Evolutionary conservation across 1,140 invertebrate species (phyloP).

Genomic region (Drosophila truncata): DNA sequence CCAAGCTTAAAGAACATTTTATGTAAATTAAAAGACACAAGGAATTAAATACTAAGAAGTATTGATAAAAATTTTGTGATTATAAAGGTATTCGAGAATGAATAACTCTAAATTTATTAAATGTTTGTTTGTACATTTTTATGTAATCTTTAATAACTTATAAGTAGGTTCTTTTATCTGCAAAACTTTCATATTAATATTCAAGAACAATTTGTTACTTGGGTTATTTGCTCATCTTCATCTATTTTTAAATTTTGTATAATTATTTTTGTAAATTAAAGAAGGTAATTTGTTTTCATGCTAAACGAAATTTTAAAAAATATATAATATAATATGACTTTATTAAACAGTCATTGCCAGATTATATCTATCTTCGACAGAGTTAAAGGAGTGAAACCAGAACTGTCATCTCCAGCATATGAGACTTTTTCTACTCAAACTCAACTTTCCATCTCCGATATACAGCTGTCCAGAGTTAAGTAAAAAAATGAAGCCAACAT

Average conservation of each 20-base stretch:
- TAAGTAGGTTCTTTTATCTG: too few relatives aligned
- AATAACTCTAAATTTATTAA: background rate
- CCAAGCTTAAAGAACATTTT: too few relatives aligned
- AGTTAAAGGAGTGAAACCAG: background rate
- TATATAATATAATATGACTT: background rate
- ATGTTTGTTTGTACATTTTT: too few relatives aligned
- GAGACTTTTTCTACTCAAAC: background rate
- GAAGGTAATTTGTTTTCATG: too few relatives aligned
- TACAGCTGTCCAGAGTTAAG: constrained; percentile 56
- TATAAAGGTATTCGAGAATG: background rate
- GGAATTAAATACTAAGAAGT: background rate
- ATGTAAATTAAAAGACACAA: background rate
- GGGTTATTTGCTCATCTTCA: background rate
- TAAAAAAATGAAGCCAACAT: constrained; percentile 69
- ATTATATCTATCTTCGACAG: background rate
- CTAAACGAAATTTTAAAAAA: too few relatives aligned
- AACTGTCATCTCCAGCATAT: constrained; percentile 1
- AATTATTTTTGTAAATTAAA: background rate
- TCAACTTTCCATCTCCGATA: constrained; percentile 5
- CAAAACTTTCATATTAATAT: background rate
- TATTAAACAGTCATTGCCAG: background rate
- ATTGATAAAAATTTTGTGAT: background rate
- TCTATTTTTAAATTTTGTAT: background rate
- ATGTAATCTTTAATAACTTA: too few relatives aligned
- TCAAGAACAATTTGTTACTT: background rate